Evolutionary conservation across 2,797 vertebrate genomes (phyloP).

Genomic region (Neomorphus geoffroyi): DNA sequence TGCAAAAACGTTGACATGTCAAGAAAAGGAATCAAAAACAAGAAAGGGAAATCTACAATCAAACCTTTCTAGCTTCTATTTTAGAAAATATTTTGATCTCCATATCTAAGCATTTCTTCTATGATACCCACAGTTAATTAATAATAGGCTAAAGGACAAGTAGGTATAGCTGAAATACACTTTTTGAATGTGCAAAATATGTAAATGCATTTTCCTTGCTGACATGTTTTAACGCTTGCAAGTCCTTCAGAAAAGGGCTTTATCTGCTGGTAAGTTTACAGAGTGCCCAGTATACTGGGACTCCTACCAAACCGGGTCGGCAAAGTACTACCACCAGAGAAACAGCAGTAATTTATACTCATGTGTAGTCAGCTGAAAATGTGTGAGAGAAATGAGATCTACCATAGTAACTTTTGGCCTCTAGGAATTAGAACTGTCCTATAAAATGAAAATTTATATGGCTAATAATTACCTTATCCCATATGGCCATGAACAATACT

Average conservation of each 20-base stretch:
- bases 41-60: conserved; percentile 40
- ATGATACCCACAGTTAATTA: neutral
- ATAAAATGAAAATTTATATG: conserved; percentile 65
- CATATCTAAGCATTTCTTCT: neutral
- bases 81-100: conserved; percentile 68
- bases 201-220: neutral
- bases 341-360: neutral
- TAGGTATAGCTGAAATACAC: neutral
- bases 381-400: neutral
- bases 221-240: neutral
- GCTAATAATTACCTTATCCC: conserved; percentile 62
- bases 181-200: neutral
- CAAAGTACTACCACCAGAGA: neutral
- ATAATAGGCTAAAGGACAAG: conserved; percentile 13
- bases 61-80: conserved; percentile 37
- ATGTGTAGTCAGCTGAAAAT: neutral
- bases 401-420: conserved; percentile 24
- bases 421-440: conserved; percentile 46
- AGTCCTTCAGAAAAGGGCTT: neutral
- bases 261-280: neutral
- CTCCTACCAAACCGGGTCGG: neutral
- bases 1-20: conserved; percentile 33
- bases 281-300: neutral
- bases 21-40: conserved; percentile 59
- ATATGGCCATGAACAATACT: conserved; percentile 13